phyloP scores from a whole-genome alignment of 2,888 invertebrate species.

The Panopea generosa region DNA sequence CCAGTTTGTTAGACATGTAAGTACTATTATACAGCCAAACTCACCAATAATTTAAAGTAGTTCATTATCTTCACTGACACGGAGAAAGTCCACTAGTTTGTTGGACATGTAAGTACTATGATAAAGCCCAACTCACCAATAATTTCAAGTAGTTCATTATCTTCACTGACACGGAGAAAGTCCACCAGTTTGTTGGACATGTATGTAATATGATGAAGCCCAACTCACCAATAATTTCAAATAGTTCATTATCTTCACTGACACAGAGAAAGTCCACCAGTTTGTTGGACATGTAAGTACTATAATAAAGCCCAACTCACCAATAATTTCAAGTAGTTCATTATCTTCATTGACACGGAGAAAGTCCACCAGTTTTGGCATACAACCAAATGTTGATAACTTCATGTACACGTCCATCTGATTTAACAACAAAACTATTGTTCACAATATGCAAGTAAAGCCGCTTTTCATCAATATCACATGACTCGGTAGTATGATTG shows the following conservation, averaged over 20 bases:
- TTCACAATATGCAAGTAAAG: too few species aligned
- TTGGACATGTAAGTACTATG: too few species aligned
- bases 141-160: slow-evolving; percentile 74
- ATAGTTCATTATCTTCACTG: slow-evolving; percentile 74
- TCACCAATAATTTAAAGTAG: slow-evolving; percentile 75
- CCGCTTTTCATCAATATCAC: too few species aligned
- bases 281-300: too few species aligned
- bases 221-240: slow-evolving; percentile 75
- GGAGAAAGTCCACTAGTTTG: slow-evolving; percentile 74
- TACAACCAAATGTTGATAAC: slow-evolving; percentile 72
- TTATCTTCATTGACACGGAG: slow-evolving; percentile 63
- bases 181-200: too few species aligned
- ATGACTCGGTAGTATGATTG: too few species aligned
- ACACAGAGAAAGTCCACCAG: slow-evolving; percentile 77
- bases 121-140: slow-evolving; percentile 75
- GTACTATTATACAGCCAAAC: too few species aligned
- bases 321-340: slow-evolving; percentile 74
- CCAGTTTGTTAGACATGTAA: too few species aligned
- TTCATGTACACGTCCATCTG: slow-evolving; percentile 12
- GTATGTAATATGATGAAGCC: too few species aligned
- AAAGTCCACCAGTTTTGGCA: slow-evolving; percentile 73
- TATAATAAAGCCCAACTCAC: too few species aligned
- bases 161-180: too few species aligned
- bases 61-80: slow-evolving; percentile 75
- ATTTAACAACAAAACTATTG: too few species aligned